Base-by-base conservation (phyloP, 2,797 vertebrate genomes). In the Caiman crocodilus region DNA sequence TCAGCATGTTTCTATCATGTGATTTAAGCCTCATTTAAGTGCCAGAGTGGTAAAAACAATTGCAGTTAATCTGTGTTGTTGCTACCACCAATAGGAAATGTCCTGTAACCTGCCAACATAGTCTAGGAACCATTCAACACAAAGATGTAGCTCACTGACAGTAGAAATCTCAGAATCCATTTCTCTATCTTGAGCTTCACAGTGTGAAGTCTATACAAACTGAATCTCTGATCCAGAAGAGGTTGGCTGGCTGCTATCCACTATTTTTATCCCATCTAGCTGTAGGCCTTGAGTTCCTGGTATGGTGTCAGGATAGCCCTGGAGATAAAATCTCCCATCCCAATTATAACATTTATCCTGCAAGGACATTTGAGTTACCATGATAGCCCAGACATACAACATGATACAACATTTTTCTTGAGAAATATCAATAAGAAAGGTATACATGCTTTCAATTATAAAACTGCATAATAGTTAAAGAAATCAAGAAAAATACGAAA, bases 41-140 rank as follows among this genome's bases (percentile, higher is more conserved):
- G 50, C 25, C 30, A 74, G 7, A 23, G 64, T 57, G 28, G 69
- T 32, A 79, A 95, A 76, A 86, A 58, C 20, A n/a, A 50, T 71
- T 87, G 55, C 55, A 71, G 35, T 14, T 50, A 26, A 73, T 35
- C 85, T 74, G 35, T 7, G 67, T 79, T 67, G 7, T 84, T 89
- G 60, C 16, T 59, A 14, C 58, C 30, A 58, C 15, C 35, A 73
- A 7, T 17, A 42, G 73, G 82, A 80, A 67, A 80, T 63, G 73
- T 82, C 81, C 89, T 92, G 14, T 2, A 91, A 74, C 23, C 13
- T 42, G n/a, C 85, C 84, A 50, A 82, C 78, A 58, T 57, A 92
- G 35, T 60, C 28, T 57, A 80, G 56, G 1, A 15, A 17, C 7
- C 42, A 2, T 59, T 84, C 78, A 79, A 76, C 23, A 85, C 74